Conservation (phyloP, 2,113 vertebrate species). For the Corvus moneduloides region DNA sequence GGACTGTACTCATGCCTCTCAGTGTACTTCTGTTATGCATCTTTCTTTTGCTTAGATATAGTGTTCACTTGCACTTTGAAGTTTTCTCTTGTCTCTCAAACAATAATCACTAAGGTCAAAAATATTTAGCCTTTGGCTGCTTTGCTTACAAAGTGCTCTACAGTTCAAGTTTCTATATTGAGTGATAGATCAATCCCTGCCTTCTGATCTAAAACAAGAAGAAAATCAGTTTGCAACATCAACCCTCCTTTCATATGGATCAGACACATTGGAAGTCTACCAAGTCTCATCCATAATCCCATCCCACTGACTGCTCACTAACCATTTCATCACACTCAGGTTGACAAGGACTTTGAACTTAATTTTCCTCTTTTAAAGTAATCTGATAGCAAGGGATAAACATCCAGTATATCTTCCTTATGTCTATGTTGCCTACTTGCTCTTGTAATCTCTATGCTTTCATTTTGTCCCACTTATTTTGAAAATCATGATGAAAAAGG, state of each 20-base stretch:
- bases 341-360: background rate
- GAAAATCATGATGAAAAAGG: background rate
- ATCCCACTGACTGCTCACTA: background rate
- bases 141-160: background rate
- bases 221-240: background rate
- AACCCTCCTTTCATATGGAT: background rate
- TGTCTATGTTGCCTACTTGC: background rate
- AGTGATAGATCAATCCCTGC: background rate
- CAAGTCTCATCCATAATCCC: background rate
- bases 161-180: background rate
- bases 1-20: background rate
- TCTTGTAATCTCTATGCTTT: background rate
- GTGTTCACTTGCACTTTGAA: background rate
- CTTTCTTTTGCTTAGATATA: background rate
- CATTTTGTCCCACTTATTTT: background rate
- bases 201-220: background rate
- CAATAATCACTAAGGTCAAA: background rate
- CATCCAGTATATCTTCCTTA: background rate
- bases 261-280: background rate
- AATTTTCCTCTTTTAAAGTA: background rate
- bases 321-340: background rate
- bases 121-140: background rate
- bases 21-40: background rate
- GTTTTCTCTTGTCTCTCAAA: background rate
- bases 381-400: background rate